phyloP scores from a whole-genome alignment of 2,797 vertebrate species.

The Fistularia commersonii region DNA sequence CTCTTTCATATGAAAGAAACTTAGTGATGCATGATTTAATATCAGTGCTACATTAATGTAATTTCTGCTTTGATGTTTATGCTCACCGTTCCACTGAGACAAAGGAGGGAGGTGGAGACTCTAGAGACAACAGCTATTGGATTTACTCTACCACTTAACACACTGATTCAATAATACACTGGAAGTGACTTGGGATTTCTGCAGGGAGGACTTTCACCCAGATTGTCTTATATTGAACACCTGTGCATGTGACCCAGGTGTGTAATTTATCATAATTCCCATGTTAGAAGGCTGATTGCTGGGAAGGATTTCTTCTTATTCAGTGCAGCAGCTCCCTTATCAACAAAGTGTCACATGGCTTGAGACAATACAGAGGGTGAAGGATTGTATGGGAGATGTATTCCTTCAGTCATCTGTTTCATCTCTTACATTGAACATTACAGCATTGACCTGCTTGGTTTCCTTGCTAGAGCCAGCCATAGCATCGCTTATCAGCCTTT shows the following conservation, averaged over 20 bases:
- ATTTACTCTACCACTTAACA: slow-evolving; percentile 47
- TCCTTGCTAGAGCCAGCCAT: no score
- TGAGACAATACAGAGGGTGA: no score
- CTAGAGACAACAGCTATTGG: slow-evolving; percentile 41
- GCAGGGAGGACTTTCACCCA: slow-evolving; percentile 6
- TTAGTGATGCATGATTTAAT: slow-evolving; percentile 60
- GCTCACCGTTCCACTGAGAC: slow-evolving; percentile 45
- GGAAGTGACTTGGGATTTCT: slow-evolving; percentile 14
- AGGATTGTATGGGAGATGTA: no score
- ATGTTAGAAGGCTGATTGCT: no score
- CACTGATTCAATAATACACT: slow-evolving; percentile 31
- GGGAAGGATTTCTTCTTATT: no score
- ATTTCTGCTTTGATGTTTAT: slow-evolving; percentile 63
- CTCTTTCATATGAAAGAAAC: slow-evolving; percentile 53
- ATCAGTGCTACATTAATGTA: slow-evolving; percentile 52
- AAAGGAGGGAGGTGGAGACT: slow-evolving; percentile 40
- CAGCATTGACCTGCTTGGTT: no score
- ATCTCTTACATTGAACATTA: no score
- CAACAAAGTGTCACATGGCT: no score
- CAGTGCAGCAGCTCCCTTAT: no score
- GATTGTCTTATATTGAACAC: slow-evolving; percentile 11
- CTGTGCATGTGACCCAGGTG: background rate
- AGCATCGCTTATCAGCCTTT: no score
- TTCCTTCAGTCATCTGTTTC: no score
- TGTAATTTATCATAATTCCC: no score